A percentile compares a stretch with the other conserved stretches of the same genome.
Conservation (phyloP, 2,797 vertebrate genomes). For the Pseudochaenichthys georgianus region DNA sequence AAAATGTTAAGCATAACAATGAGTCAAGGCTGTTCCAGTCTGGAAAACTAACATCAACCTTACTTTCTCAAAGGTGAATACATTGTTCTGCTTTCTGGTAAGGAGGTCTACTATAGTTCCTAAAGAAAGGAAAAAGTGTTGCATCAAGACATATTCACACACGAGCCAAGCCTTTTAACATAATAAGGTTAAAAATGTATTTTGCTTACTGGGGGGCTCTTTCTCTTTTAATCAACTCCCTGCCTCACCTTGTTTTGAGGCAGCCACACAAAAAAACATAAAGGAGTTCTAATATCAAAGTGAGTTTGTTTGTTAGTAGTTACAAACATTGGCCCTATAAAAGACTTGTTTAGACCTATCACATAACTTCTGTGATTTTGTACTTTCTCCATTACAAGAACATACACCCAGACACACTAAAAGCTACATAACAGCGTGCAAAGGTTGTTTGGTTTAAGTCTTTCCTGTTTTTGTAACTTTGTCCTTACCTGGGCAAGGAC, state of each 20-base stretch:
- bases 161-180: background rate
- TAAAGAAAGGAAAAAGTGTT: constrained; percentile 18
- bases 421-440: background rate
- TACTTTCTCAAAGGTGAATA: constrained; percentile 16
- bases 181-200: constrained; percentile 31
- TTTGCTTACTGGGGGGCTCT: constrained; percentile 24
- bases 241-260: background rate
- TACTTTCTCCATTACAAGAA: background rate
- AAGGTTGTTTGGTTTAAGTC: background rate
- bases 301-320: background rate
- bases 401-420: constrained; percentile 5
- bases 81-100: constrained; percentile 9
- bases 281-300: constrained; percentile 5
- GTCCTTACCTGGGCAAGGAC: constrained; percentile 62
- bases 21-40: constrained; percentile 9
- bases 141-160: constrained; percentile 15
- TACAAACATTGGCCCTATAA: constrained; percentile 12
- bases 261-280: constrained; percentile 9
- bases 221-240: constrained; percentile 19
- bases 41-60: constrained; percentile 31
- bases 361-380: constrained; percentile 3
- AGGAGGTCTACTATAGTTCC: background rate
- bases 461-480: constrained; percentile 2
- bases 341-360: constrained; percentile 34
- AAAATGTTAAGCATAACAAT: constrained; percentile 23